A percentile compares a stretch with the other conserved stretches of the same genome.
phyloP scores from a whole-genome alignment of 2,113 vertebrate species.

The Typhlomys cinereus region DNA sequence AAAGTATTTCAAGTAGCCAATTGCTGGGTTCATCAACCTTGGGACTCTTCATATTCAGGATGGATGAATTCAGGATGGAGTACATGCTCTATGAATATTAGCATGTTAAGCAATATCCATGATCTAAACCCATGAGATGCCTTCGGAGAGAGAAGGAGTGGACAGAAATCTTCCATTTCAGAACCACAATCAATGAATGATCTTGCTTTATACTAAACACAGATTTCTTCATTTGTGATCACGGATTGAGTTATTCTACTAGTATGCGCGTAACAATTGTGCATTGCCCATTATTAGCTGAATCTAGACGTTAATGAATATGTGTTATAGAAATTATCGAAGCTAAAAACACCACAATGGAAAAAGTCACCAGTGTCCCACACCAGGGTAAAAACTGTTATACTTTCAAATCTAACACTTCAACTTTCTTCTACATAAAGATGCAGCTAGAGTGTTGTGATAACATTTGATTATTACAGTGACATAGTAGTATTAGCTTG shows the following conservation, averaged over 20 bases:
- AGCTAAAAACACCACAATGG: background rate
- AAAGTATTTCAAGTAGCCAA: background rate
- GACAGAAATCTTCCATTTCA: background rate
- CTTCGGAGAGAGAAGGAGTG: background rate
- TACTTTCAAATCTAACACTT: background rate
- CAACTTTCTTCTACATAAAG: background rate
- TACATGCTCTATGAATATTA: rapidly evolving
- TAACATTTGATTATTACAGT: background rate
- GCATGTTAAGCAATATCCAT: background rate
- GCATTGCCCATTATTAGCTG: background rate
- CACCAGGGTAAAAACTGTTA: background rate
- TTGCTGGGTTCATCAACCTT: background rate
- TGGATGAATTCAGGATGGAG: background rate
- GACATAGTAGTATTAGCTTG: background rate
- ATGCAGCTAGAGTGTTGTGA: background rate
- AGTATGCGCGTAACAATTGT: background rate
- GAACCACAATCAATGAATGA: background rate
- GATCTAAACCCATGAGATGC: background rate
- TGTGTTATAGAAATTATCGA: background rate
- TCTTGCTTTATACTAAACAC: background rate
- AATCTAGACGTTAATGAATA: background rate
- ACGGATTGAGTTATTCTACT: background rate
- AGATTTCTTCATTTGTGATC: background rate
- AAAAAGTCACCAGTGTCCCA: background rate
- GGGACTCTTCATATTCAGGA: background rate